Conservation (phyloP, 2,113 vertebrate genomes). For the Tympanuchus pallidicinctus region DNA sequence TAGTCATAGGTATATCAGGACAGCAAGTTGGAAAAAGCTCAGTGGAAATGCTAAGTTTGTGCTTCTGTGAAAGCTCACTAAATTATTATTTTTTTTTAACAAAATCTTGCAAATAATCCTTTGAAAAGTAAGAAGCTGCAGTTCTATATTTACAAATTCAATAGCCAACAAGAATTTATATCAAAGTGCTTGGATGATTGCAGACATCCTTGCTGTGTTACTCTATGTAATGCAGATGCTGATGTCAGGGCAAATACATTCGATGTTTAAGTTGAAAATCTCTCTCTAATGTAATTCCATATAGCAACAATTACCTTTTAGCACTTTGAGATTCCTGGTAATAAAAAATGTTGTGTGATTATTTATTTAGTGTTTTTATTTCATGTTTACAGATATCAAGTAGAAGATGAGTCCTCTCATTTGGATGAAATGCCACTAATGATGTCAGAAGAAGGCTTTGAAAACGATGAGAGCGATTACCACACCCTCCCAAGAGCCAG, state of each 20-base stretch:
- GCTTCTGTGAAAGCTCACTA: not conserved
- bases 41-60: not conserved
- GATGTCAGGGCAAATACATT: not conserved
- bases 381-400: slow-evolving; percentile 83
- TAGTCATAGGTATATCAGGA: not conserved
- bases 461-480: slow-evolving; percentile 96
- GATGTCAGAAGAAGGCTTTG: slow-evolving; percentile 99
- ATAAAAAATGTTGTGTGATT: not conserved
- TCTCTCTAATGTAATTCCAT: not conserved
- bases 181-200: not conserved
- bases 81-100: not conserved
- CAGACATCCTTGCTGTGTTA: not conserved
- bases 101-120: not conserved
- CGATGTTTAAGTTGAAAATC: not conserved
- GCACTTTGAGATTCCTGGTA: not conserved
- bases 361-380: not conserved
- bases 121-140: not conserved
- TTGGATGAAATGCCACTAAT: slow-evolving; percentile 98
- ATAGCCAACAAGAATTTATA: not conserved
- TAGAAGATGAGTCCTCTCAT: slow-evolving; percentile 92
- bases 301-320: not conserved
- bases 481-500: slow-evolving; percentile 93
- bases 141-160: not conserved
- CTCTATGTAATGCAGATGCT: not conserved
- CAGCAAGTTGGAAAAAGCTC: not conserved